These are phyloP conservation scores for Panurus biarmicus DNA, from an alignment of 2,113 vertebrate species.

Conservation along the genomic window DNA sequence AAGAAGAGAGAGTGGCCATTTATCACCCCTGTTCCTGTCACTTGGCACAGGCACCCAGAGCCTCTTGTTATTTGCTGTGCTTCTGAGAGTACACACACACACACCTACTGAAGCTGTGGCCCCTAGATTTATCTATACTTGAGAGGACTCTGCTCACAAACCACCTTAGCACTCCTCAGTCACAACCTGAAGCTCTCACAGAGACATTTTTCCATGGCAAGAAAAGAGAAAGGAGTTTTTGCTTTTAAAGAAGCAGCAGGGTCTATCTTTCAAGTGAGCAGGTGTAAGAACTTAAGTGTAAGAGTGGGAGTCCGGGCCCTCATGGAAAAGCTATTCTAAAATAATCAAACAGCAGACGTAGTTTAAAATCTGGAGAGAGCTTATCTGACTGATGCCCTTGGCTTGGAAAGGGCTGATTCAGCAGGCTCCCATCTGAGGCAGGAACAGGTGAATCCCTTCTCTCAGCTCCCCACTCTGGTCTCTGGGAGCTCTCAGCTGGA, in stretches of 20 bases:
- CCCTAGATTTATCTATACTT: neutral
- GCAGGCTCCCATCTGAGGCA: neutral
- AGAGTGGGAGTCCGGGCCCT: neutral
- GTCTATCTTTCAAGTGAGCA: neutral
- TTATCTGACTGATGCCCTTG: neutral
- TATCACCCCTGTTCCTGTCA: neutral
- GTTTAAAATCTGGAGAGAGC: neutral
- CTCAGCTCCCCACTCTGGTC: neutral
- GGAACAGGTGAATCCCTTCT: neutral
- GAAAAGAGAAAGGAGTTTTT: neutral
- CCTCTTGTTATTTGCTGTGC: neutral
- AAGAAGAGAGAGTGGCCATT: conserved; percentile 39
- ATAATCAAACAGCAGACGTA: neutral
- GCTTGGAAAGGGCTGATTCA: neutral
- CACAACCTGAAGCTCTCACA: neutral
- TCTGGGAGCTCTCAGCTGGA: neutral
- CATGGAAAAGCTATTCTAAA: neutral
- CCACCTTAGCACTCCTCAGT: neutral
- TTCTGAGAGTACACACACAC: neutral
- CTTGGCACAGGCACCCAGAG: neutral
- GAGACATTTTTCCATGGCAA: neutral
- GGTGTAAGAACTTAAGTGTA: neutral
- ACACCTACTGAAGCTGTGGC: neutral
- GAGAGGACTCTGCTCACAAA: neutral
- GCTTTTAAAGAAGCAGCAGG: neutral